phyloP scores from a whole-genome alignment of 2,797 vertebrate species.

The Gymnoscopelus microlampas region DNA sequence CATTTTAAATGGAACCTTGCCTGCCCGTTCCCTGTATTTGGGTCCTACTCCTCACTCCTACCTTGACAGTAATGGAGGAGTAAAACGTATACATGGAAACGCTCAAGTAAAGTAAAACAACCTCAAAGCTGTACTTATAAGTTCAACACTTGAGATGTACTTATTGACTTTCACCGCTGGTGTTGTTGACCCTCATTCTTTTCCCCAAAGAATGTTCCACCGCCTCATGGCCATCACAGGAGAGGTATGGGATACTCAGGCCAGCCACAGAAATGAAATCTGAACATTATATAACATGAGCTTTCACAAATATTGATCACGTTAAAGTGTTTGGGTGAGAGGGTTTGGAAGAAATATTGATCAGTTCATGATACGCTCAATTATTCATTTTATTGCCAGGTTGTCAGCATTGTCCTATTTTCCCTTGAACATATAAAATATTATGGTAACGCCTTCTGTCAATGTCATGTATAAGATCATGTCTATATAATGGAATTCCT shows the following conservation, averaged over 20 bases:
- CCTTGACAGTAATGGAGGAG: no score
- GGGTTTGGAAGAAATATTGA: conserved; percentile 5
- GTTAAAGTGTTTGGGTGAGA: no score
- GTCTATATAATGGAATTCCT: background rate
- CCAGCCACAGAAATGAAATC: conserved; percentile 19
- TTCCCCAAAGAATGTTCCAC: conserved; percentile 12
- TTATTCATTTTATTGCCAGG: background rate
- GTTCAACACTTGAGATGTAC: no score
- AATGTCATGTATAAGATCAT: background rate
- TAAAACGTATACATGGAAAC: no score
- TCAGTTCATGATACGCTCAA: background rate
- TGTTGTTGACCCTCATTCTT: no score
- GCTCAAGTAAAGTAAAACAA: no score
- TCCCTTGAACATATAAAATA: background rate
- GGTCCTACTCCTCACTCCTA: no score
- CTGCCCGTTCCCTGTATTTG: no score
- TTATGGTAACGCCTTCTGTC: background rate
- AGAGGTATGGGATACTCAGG: conserved; percentile 24
- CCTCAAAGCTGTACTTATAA: no score
- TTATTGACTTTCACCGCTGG: no score
- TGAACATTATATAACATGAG: conserved; percentile 7
- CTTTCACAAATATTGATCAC: conserved; percentile 16
- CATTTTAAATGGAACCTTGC: no score
- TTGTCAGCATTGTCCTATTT: background rate
- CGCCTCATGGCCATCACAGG: conserved; percentile 22